Base-by-base conservation (phyloP, 2,888 invertebrate genomes). In the Lochmaea capreae region DNA sequence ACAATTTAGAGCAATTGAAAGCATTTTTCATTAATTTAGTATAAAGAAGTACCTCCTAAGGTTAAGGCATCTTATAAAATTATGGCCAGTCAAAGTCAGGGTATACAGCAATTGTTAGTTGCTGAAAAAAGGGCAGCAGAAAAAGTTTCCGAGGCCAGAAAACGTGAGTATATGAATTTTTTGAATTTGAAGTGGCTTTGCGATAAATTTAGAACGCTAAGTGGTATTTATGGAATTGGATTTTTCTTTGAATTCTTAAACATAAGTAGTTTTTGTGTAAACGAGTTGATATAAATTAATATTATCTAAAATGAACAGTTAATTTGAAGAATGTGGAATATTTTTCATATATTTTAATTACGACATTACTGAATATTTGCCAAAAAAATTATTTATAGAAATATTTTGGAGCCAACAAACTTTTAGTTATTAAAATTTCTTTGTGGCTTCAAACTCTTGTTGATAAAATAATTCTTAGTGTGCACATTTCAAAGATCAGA, bases 81-180 rank as follows among this genome's bases (percentile, higher is more conserved):
- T 33, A 71, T 71, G 71, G 71, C 71, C 18, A 71, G 71, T 57
- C 71, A 71, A 18, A 71, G 71, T 49, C 87, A 87, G 76, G 88
- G 87, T 72, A 87, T 88, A 78, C 87, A 87, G 79, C 88, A 87
- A 79, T 83, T 87, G 71, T 81, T 87, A 80, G 83, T 86, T 62
- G 87, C 87, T 33, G 87, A 87, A 81, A 87, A 88, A 81, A 85
- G 85, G 79, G 87, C 87, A 26, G 87, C 87, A 33, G 87, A 87
- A 82, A 88, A 87, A 81, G 87, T 88, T 12, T 82, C 86, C 14
- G 87, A 87, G 80, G 88, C 88, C 26, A 83, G 87, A 80, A 87
- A 87, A 86, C 85, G 88, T 88, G 81, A 87, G 87, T 86, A 54
- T 58, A 16, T 12, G 3, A 16, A 49, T 26, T 39, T 70, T 68